Percentiles rank a stretch among this genome's conserved stretches.
These are phyloP conservation scores for Lophotriccus pileatus DNA, from an alignment of 2,797 vertebrate species.

Conservation along the genomic window DNA sequence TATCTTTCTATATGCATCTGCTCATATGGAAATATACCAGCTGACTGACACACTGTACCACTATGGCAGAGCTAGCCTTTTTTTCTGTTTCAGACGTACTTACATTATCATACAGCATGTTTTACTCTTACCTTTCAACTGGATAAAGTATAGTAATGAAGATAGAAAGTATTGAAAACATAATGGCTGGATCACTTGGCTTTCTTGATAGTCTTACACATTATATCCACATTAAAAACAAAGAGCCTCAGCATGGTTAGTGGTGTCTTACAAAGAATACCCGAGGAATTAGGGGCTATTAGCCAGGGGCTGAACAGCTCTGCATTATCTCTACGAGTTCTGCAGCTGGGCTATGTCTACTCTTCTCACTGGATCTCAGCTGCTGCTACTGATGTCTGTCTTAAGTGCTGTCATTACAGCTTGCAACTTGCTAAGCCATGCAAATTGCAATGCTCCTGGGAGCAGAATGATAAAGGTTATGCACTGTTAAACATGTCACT, in stretches of 20 bases:
- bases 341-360: not conserved
- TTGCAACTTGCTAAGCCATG: slow-evolving; percentile 41
- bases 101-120: not conserved
- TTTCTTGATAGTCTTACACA: slow-evolving; percentile 27
- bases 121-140: not conserved
- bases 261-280: slow-evolving; percentile 29
- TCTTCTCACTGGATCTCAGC: not conserved
- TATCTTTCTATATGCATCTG: not conserved
- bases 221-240: slow-evolving; percentile 54
- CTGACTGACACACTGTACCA: not conserved
- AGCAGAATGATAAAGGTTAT: slow-evolving; percentile 40
- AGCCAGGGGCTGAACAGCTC: slow-evolving; percentile 14
- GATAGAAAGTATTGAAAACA: slow-evolving; percentile 20
- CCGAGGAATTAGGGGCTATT: slow-evolving; percentile 38
- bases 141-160: not conserved
- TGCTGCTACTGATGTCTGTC: not conserved
- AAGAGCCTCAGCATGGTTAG: slow-evolving; percentile 43
- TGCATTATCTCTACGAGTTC: not conserved
- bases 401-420: slow-evolving; percentile 30
- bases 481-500: not conserved
- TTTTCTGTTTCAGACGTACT: not conserved
- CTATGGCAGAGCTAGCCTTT: not conserved
- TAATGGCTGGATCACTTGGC: slow-evolving; percentile 9
- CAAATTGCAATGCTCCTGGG: slow-evolving; percentile 43
- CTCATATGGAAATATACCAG: not conserved